Evolutionary conservation across 2,797 vertebrate species (phyloP).

Genomic region (Gadopsis marmoratus): DNA sequence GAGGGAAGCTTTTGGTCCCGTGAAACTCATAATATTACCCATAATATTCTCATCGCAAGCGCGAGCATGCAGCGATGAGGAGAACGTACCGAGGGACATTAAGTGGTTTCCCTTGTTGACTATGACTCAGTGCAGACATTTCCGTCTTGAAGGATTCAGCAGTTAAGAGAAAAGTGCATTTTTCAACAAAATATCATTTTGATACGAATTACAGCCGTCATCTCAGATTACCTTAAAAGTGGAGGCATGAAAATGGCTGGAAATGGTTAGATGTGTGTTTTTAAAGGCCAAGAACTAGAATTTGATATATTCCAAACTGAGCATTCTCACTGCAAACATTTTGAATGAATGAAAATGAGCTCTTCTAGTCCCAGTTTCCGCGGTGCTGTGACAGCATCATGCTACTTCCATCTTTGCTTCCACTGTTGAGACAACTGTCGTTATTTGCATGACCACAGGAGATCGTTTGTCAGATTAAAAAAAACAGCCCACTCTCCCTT

Average conservation of each 20-base stretch:
- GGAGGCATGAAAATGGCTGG: background rate
- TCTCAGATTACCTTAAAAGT: background rate
- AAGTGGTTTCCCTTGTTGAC: background rate
- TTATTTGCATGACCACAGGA: background rate
- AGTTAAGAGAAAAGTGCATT: background rate
- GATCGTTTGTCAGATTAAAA: no score
- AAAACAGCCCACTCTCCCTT: no score
- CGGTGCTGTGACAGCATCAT: background rate
- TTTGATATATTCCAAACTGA: background rate
- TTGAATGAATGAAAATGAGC: background rate
- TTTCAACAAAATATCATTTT: background rate
- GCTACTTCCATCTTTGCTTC: no score
- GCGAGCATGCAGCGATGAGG: background rate
- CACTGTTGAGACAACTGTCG: background rate
- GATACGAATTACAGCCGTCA: rapidly evolving
- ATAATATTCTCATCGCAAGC: background rate
- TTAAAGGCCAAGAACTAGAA: background rate
- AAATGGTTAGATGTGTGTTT: background rate
- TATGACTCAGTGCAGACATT: background rate
- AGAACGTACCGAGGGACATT: background rate
- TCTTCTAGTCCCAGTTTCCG: background rate
- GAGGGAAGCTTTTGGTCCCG: background rate
- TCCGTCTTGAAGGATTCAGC: background rate
- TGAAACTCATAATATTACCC: background rate
- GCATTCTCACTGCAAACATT: background rate